Conservation (phyloP, 2,113 vertebrate genomes). For the Ophthalmolycus amberensis region DNA sequence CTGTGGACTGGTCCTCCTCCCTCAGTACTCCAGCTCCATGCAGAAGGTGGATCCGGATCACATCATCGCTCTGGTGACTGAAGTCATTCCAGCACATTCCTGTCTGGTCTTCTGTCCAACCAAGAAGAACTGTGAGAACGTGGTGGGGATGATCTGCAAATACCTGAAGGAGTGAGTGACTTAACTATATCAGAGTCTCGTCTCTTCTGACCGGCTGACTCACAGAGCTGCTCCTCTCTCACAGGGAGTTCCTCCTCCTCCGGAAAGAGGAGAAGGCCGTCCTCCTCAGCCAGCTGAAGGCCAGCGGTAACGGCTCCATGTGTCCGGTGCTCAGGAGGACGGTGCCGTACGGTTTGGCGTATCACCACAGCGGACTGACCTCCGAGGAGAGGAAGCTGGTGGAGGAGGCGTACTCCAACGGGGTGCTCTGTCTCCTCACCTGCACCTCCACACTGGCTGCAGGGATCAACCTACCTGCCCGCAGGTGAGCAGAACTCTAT, state of each 20-base stretch:
- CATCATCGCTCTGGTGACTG: slow-evolving; percentile 92
- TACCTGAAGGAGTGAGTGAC: slow-evolving; percentile 90
- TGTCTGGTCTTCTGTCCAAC: slow-evolving; percentile 97
- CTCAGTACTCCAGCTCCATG: slow-evolving; percentile 82
- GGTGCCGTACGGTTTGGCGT: slow-evolving; percentile 92
- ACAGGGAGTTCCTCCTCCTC: slow-evolving; percentile 85
- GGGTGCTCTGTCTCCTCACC: slow-evolving; percentile 91
- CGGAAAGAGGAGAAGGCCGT: slow-evolving; percentile 84
- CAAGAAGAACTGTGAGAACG: slow-evolving; percentile 98
- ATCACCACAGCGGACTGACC: slow-evolving; percentile 95
- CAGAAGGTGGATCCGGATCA: slow-evolving; percentile 94
- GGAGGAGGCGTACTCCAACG: slow-evolving; percentile 92
- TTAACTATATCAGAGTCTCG: slow-evolving; percentile 75
- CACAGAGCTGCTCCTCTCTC: neutral
- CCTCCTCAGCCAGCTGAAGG: slow-evolving; percentile 85
- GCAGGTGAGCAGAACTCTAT: slow-evolving; percentile 83
- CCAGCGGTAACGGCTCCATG: slow-evolving; percentile 83
- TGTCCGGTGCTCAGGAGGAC: slow-evolving; percentile 90
- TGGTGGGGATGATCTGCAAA: slow-evolving; percentile 95
- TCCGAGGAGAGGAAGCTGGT: slow-evolving; percentile 90
- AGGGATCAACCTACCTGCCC: slow-evolving; percentile 95
- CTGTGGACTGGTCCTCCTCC: neutral
- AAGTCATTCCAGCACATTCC: slow-evolving; percentile 93
- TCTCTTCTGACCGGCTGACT: too few relatives aligned
- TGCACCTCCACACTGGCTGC: slow-evolving; percentile 97